Conservation (phyloP, 2,888 invertebrate genomes). For the Myopa tessellatipennis region DNA sequence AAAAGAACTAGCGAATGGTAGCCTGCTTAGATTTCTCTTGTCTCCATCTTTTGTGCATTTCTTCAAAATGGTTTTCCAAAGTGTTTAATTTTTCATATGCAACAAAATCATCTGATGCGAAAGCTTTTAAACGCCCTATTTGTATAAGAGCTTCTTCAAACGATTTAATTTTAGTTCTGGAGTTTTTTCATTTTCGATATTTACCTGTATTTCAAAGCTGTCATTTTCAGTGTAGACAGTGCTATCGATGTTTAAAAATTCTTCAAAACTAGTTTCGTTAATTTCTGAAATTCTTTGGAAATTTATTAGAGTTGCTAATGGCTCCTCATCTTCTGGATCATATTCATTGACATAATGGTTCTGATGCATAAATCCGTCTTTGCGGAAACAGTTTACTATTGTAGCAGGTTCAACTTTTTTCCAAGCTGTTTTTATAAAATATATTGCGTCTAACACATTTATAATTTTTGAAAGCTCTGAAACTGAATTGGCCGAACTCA, state of each 20-base stretch:
- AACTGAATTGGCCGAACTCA: too few relatives aligned
- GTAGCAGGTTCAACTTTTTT: neutral
- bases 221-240: neutral
- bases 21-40: too few relatives aligned
- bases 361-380: neutral
- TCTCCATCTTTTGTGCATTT: neutral
- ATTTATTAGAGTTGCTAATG: neutral
- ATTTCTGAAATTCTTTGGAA: neutral
- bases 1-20: too few relatives aligned
- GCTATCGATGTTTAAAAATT: neutral
- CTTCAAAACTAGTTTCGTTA: neutral
- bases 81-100: neutral
- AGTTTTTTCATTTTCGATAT: neutral
- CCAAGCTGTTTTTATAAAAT: too few relatives aligned
- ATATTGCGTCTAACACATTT: too few relatives aligned
- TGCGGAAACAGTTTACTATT: neutral
- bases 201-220: neutral
- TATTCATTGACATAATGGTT: neutral
- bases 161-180: neutral
- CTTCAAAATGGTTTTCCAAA: conserved; percentile 86
- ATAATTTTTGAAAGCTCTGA: too few relatives aligned
- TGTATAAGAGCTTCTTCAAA: neutral
- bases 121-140: neutral
- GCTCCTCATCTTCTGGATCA: neutral
- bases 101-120: neutral